Conservation (phyloP, 1,140 invertebrate species). For the Drosophila melanica region DNA sequence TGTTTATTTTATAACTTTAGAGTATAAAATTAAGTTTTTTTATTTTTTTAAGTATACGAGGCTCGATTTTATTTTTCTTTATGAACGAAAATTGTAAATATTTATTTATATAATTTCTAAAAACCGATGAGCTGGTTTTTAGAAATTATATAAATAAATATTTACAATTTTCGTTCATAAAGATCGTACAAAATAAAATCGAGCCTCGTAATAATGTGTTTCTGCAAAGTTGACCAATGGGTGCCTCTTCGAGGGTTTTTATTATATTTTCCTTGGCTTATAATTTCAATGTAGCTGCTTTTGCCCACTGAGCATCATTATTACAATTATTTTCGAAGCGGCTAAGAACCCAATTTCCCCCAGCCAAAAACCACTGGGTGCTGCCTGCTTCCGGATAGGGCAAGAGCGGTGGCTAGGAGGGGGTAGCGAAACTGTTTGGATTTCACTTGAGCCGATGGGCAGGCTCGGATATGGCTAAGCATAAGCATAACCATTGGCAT, state of each 20-base stretch:
- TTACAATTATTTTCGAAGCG: conserved; percentile 61
- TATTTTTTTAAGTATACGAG: no score
- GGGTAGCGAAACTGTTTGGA: conserved; percentile 30
- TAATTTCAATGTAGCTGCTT: conserved; percentile 42
- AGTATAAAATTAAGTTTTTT: no score
- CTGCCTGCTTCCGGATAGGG: conserved; percentile 14
- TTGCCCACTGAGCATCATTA: conserved; percentile 48
- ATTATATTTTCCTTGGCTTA: conserved; percentile 3
- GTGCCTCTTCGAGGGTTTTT: background rate
- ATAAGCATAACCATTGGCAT: conserved; percentile 63
- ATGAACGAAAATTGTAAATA: no score
- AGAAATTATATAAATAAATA: no score
- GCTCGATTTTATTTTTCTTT: no score
- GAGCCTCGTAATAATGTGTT: background rate
- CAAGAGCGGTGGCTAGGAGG: background rate
- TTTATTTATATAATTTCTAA: no score
- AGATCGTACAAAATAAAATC: no score
- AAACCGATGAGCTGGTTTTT: no score
- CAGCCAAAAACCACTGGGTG: conserved; percentile 11
- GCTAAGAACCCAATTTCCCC: conserved; percentile 56
- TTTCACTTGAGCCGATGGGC: conserved; percentile 53
- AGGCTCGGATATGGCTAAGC: conserved; percentile 59
- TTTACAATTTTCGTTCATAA: no score
- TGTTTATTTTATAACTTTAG: no score
- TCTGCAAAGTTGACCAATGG: no score